A percentile compares a stretch with the other conserved stretches of the same genome.
phyloP scores from a whole-genome alignment of 2,888 invertebrate species.

The Hirtodrosophila alboralis region DNA sequence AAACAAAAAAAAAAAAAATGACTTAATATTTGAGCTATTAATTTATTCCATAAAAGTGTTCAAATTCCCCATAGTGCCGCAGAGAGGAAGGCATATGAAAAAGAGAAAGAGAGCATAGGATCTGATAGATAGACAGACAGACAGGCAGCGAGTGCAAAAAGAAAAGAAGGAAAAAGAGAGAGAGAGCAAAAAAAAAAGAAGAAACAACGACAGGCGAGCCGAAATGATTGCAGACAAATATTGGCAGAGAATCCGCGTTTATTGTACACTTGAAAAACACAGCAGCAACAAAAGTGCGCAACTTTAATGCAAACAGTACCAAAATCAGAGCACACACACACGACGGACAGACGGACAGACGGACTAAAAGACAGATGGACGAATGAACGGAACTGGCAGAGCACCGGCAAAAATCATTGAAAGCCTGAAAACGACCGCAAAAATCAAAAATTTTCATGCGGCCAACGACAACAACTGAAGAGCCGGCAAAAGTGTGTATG shows the following conservation, averaged over 20 bases:
- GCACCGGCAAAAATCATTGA: slow-evolving; percentile 54
- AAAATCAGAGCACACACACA: slow-evolving; percentile 10
- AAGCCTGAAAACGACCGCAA: slow-evolving; percentile 57
- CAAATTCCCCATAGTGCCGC: no score
- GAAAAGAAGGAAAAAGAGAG: no score
- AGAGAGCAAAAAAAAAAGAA: slow-evolving; percentile 25
- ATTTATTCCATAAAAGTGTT: no score
- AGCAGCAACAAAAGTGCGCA: slow-evolving; percentile 48
- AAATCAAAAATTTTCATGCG: slow-evolving; percentile 58
- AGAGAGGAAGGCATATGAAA: neutral
- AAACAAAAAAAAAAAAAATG: no score
- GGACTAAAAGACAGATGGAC: neutral
- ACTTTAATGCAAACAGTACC: slow-evolving; percentile 65
- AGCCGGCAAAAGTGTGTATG: slow-evolving; percentile 8
- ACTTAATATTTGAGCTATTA: no score
- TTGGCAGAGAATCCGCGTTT: slow-evolving; percentile 77
- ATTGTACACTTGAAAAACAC: slow-evolving; percentile 71
- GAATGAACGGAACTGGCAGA: slow-evolving; percentile 18
- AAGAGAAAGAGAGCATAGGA: neutral
- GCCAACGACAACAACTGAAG: slow-evolving; percentile 13
- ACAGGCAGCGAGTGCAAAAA: neutral
- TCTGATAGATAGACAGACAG: slow-evolving; percentile 18
- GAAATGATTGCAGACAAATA: slow-evolving; percentile 75
- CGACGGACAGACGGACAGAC: slow-evolving; percentile 5
- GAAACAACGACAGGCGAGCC: slow-evolving; percentile 53